Conservation (phyloP, 2,113 vertebrate species). For the Delphinapterus leucas region DNA sequence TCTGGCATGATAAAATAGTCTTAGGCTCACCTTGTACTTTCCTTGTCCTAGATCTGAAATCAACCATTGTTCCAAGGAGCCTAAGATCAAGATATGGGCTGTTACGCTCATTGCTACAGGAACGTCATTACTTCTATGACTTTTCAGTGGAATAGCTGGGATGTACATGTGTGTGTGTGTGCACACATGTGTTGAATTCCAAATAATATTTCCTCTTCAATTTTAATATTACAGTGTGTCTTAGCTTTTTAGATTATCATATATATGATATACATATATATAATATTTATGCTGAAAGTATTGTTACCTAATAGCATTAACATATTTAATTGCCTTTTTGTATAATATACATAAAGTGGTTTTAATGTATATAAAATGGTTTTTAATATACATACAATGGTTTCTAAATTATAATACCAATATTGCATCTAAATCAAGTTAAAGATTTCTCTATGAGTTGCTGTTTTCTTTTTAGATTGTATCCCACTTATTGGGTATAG, state of each 20-base stretch:
- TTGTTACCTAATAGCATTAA: neutral
- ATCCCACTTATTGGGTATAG: neutral
- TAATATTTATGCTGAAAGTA: neutral
- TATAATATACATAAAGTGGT: neutral
- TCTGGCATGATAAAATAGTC: neutral
- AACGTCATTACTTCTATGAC: neutral
- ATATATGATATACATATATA: neutral
- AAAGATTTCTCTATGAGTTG: neutral
- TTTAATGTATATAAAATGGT: neutral
- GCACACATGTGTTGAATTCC: neutral
- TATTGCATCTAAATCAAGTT: constrained; percentile 22
- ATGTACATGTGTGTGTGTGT: neutral
- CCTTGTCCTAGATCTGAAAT: neutral
- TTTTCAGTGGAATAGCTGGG: neutral
- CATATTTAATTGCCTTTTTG: neutral
- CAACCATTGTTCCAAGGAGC: neutral
- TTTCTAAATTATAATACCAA: neutral
- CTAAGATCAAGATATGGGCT: neutral
- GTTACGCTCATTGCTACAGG: neutral
- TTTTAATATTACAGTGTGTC: neutral
- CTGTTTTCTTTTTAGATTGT: neutral
- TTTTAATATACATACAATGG: neutral
- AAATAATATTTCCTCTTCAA: neutral
- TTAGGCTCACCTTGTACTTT: neutral
- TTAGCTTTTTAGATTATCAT: neutral